Conservation (phyloP, 2,113 vertebrate genomes). For the Orthonyx spaldingii region DNA sequence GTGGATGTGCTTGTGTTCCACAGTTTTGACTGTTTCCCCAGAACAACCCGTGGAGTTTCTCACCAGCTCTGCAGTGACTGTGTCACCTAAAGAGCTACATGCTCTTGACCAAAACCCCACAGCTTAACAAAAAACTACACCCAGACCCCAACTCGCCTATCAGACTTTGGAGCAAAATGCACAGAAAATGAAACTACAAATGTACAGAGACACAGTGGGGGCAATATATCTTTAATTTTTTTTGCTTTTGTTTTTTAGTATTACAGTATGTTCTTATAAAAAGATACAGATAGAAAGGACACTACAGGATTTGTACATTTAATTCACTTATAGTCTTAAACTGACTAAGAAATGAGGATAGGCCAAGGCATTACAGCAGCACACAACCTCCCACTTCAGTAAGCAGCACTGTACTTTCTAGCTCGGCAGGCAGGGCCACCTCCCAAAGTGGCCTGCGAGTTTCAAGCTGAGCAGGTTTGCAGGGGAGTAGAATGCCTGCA, state of each 20-base stretch:
- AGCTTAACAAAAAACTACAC: neutral
- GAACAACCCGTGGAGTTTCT: neutral
- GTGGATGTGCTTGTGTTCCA: neutral
- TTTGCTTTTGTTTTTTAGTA: conserved; percentile 73
- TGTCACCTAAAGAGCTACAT: neutral
- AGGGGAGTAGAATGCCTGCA: neutral
- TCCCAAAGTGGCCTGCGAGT: neutral
- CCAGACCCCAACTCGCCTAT: neutral
- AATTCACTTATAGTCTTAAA: conserved; percentile 66
- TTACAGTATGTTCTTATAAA: conserved; percentile 81
- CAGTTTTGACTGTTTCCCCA: neutral
- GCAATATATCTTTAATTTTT: conserved; percentile 76
- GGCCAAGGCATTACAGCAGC: conserved; percentile 68
- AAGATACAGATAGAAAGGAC: conserved; percentile 74
- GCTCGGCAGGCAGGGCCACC: neutral
- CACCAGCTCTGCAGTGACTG: neutral
- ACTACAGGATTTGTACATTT: conserved; percentile 73
- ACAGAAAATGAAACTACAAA: neutral
- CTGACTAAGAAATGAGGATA: conserved; percentile 70
- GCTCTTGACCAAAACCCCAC: neutral
- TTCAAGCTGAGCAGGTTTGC: neutral
- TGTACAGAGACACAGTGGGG: neutral
- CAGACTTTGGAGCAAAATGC: neutral
- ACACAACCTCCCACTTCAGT: neutral
- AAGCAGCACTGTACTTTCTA: conserved; percentile 16